A percentile compares a stretch with the other conserved stretches of the same genome.
These are phyloP conservation scores for Mythimna albipuncta DNA, from an alignment of 2,888 invertebrate genomes.

Conservation along the genomic window DNA sequence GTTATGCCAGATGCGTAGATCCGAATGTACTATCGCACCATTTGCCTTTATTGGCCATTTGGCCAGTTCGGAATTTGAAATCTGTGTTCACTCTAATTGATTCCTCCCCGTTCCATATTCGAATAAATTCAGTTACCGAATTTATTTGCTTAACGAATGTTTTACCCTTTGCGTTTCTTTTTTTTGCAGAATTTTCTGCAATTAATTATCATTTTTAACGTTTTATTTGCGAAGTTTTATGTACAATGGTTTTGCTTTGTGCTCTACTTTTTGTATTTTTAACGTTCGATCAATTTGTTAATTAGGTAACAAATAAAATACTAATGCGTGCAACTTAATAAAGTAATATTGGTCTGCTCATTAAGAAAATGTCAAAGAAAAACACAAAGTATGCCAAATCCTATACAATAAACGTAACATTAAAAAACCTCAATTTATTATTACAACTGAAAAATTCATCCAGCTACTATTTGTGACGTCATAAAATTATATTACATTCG, in stretches of 20 bases:
- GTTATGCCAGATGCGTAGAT: constrained; percentile 72
- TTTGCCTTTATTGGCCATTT: constrained; percentile 87
- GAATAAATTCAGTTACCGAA: constrained; percentile 73
- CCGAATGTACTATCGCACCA: constrained; percentile 80
- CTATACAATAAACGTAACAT: constrained; percentile 47
- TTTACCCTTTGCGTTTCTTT: constrained; percentile 45
- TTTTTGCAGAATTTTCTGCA: constrained; percentile 28
- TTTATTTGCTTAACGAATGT: constrained; percentile 57
- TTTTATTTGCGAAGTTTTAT: constrained; percentile 35
- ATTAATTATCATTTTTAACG: constrained; percentile 44
- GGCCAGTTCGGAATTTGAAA: constrained; percentile 81
- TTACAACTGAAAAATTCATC: constrained; percentile 63
- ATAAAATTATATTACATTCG: constrained; percentile 68
- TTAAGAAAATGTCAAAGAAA: not conserved
- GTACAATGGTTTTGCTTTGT: not conserved
- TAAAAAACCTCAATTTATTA: constrained; percentile 51
- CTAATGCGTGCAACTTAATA: not conserved
- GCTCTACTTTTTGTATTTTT: not conserved
- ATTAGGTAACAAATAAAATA: not conserved
- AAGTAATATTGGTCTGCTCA: not conserved
- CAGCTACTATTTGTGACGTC: constrained; percentile 64
- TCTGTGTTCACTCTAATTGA: constrained; percentile 83
- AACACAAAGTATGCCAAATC: not conserved
- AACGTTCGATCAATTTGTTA: not conserved
- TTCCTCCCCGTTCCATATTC: constrained; percentile 77